Percentiles rank a stretch among this genome's conserved stretches.
These are phyloP conservation scores for Aphelinus atriplicis DNA, from an alignment of 1,140 invertebrate species.

Conservation along the genomic window DNA sequence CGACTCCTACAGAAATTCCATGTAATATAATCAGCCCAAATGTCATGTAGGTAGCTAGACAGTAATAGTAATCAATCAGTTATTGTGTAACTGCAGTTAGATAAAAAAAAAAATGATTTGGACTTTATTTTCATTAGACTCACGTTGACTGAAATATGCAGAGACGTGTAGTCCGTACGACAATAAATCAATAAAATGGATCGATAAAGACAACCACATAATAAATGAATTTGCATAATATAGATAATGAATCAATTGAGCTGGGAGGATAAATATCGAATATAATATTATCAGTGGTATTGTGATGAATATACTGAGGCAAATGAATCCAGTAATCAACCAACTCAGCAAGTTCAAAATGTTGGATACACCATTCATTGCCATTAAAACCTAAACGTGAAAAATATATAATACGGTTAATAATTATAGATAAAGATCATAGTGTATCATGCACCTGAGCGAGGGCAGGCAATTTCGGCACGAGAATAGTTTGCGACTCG, in stretches of 20 bases:
- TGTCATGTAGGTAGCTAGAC: too few relatives aligned
- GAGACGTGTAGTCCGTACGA: conserved; percentile 59
- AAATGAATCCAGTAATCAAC: conserved; percentile 51
- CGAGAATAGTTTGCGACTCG: too few relatives aligned
- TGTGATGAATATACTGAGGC: conserved; percentile 41
- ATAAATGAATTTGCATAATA: conserved; percentile 58
- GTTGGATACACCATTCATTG: conserved; percentile 59
- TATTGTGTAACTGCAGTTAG: too few relatives aligned
- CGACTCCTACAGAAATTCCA: too few relatives aligned
- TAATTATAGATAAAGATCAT: too few relatives aligned
- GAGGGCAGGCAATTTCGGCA: too few relatives aligned
- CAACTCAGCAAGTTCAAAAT: conserved; percentile 59
- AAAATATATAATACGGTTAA: conserved; percentile 51
- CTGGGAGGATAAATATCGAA: too few relatives aligned
- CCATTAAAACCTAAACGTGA: conserved; percentile 59
- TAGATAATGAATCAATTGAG: conserved; percentile 49
- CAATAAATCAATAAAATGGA: conserved; percentile 53
- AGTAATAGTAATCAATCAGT: too few relatives aligned
- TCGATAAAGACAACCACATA: conserved; percentile 55
- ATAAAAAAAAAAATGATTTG: too few relatives aligned
- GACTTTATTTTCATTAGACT: neutral
- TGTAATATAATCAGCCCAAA: too few relatives aligned
- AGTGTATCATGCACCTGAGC: too few relatives aligned
- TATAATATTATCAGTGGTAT: too few relatives aligned
- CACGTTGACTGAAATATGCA: conserved; percentile 45